phyloP scores from a whole-genome alignment of 2,888 invertebrate genomes.

The Amphipyra tragopoginis region DNA sequence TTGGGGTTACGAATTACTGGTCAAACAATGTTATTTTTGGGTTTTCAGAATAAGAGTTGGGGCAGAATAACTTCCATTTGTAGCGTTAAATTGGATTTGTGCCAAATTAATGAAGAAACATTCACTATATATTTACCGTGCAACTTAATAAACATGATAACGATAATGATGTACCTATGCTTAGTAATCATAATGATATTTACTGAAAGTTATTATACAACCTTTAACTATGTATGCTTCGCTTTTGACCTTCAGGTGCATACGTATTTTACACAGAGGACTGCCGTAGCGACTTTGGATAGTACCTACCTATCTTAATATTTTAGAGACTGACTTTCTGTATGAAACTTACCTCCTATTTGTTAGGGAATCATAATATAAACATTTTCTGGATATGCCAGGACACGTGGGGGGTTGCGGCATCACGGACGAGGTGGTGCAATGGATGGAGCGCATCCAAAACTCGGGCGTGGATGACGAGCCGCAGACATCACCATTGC shows the following conservation, averaged over 20 bases:
- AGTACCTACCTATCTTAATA: too few species aligned
- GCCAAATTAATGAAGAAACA: not conserved
- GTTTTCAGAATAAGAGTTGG: not conserved
- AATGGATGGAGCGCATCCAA: slow-evolving; percentile 98
- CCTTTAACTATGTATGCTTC: not conserved
- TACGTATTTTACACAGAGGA: not conserved
- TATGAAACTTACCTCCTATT: too few species aligned
- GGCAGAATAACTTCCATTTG: not conserved
- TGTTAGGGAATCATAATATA: not conserved
- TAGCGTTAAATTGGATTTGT: not conserved
- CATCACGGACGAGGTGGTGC: slow-evolving; percentile 95
- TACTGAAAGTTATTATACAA: slow-evolving; percentile 11
- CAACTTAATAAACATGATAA: slow-evolving; percentile 34
- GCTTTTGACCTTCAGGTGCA: not conserved
- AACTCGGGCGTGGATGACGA: slow-evolving; percentile 92
- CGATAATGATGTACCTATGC: too few species aligned
- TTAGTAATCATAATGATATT: slow-evolving; percentile 27
- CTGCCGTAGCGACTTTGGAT: too few species aligned
- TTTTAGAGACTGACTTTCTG: too few species aligned
- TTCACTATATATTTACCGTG: slow-evolving; percentile 11
- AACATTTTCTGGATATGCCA: slow-evolving; percentile 66
- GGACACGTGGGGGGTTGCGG: slow-evolving; percentile 97
- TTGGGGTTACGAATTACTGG: not conserved
- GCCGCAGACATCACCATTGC: slow-evolving; percentile 71
- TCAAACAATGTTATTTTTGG: not conserved